Percentiles rank a stretch among this genome's conserved stretches.
phyloP scores from a whole-genome alignment of 2,797 vertebrate species.

The Acrossocheilus fasciatus region DNA sequence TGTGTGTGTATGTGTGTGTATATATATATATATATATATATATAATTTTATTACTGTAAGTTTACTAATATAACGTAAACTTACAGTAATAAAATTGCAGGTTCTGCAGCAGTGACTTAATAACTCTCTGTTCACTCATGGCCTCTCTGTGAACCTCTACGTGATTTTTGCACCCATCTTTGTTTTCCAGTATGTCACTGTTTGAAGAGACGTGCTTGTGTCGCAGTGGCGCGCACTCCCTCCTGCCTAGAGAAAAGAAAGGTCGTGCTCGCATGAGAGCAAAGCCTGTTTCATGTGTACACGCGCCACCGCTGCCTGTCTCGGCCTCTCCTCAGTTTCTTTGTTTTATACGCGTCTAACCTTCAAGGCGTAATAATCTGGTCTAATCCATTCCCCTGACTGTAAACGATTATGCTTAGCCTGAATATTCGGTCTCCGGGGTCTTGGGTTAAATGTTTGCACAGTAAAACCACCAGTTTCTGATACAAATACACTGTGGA shows the following conservation, averaged over 20 bases:
- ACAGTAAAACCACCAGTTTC: not conserved
- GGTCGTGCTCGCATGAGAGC: not conserved
- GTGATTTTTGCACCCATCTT: constrained; percentile 20
- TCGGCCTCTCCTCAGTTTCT: constrained; percentile 20
- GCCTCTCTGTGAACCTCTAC: constrained; percentile 21
- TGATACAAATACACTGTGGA: not conserved
- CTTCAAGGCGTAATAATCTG: constrained; percentile 76
- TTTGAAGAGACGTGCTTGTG: not conserved
- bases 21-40: not conserved
- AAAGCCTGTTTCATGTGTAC: constrained; percentile 2
- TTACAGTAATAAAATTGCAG: not conserved
- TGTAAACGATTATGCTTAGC: not conserved
- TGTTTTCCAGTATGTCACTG: not conserved
- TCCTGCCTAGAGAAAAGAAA: constrained; percentile 4
- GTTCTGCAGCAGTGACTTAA: not conserved
- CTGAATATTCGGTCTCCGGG: constrained; percentile 1
- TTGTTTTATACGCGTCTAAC: constrained; percentile 57
- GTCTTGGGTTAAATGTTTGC: constrained; percentile 17
- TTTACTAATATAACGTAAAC: not conserved
- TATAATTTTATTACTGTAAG: not conserved
- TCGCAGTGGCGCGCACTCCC: no score
- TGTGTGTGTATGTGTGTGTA: no score
- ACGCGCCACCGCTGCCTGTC: not conserved
- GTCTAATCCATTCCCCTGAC: constrained; percentile 72
- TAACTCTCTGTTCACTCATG: not conserved